Percentiles rank a stretch among this genome's conserved stretches.
Evolutionary conservation across 1,140 invertebrate genomes (phyloP).

Genomic region (Oscheius sp.): DNA sequence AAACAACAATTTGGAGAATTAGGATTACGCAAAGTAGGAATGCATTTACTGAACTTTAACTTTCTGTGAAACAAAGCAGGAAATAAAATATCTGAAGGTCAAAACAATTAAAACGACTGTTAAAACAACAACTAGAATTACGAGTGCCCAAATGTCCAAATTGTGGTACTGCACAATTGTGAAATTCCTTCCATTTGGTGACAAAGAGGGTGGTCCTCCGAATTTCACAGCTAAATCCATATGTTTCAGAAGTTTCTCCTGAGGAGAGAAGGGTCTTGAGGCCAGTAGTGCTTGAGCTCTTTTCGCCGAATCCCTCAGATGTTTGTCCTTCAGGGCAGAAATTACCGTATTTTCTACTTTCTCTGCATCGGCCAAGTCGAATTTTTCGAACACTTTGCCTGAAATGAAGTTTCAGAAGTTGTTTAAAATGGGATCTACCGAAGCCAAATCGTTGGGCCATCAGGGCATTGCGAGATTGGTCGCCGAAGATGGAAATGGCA

Average conservation of each 20-base stretch:
- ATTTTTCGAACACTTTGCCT: neutral
- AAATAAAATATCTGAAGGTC: no score
- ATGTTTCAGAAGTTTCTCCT: neutral
- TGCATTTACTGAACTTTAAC: no score
- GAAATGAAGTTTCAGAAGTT: neutral
- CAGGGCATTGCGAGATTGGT: constrained; percentile 38
- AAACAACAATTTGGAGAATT: no score
- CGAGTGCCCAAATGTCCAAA: neutral
- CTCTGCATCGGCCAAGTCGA: neutral
- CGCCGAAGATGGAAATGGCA: constrained; percentile 35
- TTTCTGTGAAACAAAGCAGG: no score
- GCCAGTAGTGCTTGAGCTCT: neutral
- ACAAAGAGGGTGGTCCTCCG: neutral
- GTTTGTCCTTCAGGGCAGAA: neutral
- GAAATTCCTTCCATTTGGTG: neutral
- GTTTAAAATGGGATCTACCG: neutral
- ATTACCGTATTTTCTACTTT: neutral
- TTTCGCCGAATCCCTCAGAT: neutral
- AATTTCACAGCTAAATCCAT: neutral
- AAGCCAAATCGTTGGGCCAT: constrained; percentile 8
- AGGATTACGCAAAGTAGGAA: no score
- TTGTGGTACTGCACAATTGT: neutral
- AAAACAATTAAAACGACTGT: no score
- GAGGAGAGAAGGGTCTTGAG: neutral
- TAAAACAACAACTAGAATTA: neutral